Evolutionary conservation across 2,888 invertebrate genomes (phyloP), one percentile per base, ranked within the genome.

Genomic region (Cordilura impudica): DNA sequence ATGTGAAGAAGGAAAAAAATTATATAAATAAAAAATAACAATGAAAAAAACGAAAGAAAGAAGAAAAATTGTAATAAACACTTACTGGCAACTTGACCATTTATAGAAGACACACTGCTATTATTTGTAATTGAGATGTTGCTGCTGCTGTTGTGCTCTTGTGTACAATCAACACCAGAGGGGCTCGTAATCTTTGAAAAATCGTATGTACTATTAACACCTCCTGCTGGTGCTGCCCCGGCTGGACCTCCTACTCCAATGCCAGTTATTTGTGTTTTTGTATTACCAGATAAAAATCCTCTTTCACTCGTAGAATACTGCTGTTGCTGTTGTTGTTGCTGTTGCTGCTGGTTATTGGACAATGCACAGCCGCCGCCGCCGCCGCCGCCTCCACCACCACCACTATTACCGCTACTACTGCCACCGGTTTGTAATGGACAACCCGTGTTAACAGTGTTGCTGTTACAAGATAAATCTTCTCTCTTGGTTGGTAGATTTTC

Each of bases 401-500:
- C 58, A 54, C 47, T 39, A 51, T 54, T 51, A 21, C 26, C 72
- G 75, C 60, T 75, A 77, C 63, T 66, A 66, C 51, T 63, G 43
- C 75, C 53, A 61, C 58, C 61, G 5, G 75, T 63, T 54, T 63
- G 43, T 60, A 53, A 54, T 56, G 54, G 49, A 49, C 29, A 43
- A 53, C 81, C 75, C 56, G 84, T 81, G 39, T 90, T 90, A 84
- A 90, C 49, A 54, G 82, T 75, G 81, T 85, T 84, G 88, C 87
- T 69, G 87, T 86, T 49, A 72, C 81, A 84, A 78, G 81, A 81
- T 76, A 89, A 90, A 87, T 93, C 93, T 88, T 93, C 93, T 87
- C 91, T 92, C 83, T 92, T 87, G 3, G 26, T 39, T 88, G 91
- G 88, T 83, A 91, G 89, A 88, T 92, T 91, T 89, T 95, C 95